A percentile compares a stretch with the other conserved stretches of the same genome.
Conservation (phyloP, 2,113 vertebrate genomes). For the Tragulus kanchil region DNA sequence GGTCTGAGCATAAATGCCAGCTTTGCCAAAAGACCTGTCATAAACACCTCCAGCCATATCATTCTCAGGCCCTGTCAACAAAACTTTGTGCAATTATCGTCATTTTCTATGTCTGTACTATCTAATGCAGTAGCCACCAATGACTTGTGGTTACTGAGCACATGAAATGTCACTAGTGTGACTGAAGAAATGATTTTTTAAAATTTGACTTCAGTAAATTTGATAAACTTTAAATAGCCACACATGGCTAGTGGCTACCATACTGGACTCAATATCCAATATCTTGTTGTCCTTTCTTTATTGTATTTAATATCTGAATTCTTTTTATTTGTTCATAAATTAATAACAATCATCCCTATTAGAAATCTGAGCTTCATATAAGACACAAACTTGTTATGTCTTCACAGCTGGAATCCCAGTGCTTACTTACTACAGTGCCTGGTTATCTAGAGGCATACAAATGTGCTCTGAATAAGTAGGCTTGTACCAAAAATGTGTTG, state of each 20-base stretch:
- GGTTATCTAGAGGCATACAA: background rate
- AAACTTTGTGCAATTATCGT: background rate
- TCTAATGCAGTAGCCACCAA: background rate
- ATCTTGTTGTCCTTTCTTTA: background rate
- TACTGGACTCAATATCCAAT: background rate
- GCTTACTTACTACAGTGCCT: background rate
- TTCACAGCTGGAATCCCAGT: background rate
- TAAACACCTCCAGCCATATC: background rate
- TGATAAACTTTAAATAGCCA: background rate
- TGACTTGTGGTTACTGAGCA: background rate
- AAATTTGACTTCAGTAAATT: conserved; percentile 16
- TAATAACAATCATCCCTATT: background rate
- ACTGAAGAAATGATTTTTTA: background rate
- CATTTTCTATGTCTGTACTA: background rate
- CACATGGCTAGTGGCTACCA: background rate
- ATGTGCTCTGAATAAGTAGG: background rate
- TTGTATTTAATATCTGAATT: background rate
- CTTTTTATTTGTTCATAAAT: background rate
- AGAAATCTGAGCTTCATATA: background rate
- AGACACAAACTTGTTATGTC: background rate
- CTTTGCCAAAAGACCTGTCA: background rate
- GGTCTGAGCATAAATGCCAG: background rate
- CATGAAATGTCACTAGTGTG: background rate
- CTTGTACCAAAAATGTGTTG: background rate
- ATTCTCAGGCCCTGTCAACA: background rate